Conservation (phyloP, 2,888 invertebrate species). For the Azorinus chamasolen region DNA sequence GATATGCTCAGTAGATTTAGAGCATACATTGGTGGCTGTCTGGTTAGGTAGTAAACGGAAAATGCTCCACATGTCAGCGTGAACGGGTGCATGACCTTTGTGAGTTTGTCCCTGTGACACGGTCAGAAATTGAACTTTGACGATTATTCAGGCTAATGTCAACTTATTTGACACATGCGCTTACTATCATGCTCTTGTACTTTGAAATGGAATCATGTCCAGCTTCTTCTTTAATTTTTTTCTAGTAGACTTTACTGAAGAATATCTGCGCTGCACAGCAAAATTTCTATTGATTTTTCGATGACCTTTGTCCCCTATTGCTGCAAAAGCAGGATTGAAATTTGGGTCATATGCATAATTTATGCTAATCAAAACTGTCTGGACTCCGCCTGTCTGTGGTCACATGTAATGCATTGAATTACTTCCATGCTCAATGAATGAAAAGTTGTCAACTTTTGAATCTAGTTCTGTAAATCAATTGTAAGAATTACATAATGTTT, state of each 20-base stretch:
- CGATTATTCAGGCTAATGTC: background rate
- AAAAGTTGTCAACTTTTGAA: no score
- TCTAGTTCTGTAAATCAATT: no score
- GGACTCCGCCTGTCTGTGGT: slow-evolving; percentile 45
- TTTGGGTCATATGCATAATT: slow-evolving; percentile 82
- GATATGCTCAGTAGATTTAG: no score
- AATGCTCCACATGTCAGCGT: slow-evolving; percentile 34
- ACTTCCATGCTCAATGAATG: no score
- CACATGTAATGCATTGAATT: slow-evolving; percentile 24
- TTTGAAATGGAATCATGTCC: no score
- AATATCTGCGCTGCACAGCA: no score
- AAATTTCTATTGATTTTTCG: slow-evolving; percentile 32
- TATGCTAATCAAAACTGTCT: slow-evolving; percentile 80
- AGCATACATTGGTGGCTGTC: no score
- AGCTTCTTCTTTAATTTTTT: no score
- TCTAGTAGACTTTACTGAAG: no score
- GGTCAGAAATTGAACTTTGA: slow-evolving; percentile 60
- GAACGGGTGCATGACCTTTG: slow-evolving; percentile 82
- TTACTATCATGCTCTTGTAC: background rate
- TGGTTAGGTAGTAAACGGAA: no score
- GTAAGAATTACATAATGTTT: no score
- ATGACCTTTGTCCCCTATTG: slow-evolving; percentile 83
- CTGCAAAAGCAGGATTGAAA: slow-evolving; percentile 42
- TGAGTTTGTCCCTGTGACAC: slow-evolving; percentile 79
- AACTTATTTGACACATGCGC: background rate